phyloP scores from a whole-genome alignment of 2,888 invertebrate species.

The Meliscaeva auricollis region DNA sequence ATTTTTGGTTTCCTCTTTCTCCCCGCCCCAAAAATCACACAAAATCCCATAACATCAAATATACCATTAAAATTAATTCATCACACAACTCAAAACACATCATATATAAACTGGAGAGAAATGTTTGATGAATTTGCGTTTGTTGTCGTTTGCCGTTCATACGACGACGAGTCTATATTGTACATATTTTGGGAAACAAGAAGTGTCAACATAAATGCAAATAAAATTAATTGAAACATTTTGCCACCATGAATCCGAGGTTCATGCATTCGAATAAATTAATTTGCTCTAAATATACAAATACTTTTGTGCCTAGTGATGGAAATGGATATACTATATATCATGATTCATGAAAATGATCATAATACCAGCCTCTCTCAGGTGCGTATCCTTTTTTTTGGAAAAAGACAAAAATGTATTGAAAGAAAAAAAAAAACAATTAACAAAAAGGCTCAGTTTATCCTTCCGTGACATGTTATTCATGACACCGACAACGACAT shows the following conservation, averaged over 20 bases:
- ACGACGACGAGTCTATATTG: too few species aligned
- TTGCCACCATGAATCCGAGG: slow-evolving; percentile 76
- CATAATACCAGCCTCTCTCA: slow-evolving; percentile 48
- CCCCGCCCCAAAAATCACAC: slow-evolving; percentile 57
- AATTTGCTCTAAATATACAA: slow-evolving; percentile 82
- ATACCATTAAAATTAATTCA: slow-evolving; percentile 74
- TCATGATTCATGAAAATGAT: slow-evolving; percentile 26
- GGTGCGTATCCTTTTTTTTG: slow-evolving; percentile 52
- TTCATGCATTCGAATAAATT: slow-evolving; percentile 83
- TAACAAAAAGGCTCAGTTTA: slow-evolving; percentile 30
- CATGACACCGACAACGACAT: slow-evolving; percentile 36
- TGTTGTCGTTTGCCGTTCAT: slow-evolving; percentile 18
- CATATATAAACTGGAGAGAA: slow-evolving; percentile 10
- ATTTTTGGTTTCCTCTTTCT: too few species aligned
- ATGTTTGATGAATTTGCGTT: slow-evolving; percentile 30
- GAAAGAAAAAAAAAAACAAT: slow-evolving; percentile 8
- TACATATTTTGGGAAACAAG: slow-evolving; percentile 76
- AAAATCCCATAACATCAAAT: slow-evolving; percentile 55
- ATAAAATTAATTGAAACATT: slow-evolving; percentile 80
- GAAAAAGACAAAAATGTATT: slow-evolving; percentile 12
- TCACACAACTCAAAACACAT: slow-evolving; percentile 47
- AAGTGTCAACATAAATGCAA: slow-evolving; percentile 81
- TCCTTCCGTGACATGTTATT: slow-evolving; percentile 47
- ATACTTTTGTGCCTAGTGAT: slow-evolving; percentile 65
- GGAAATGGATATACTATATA: slow-evolving; percentile 10